These are phyloP conservation scores for Scatophagus argus DNA, from an alignment of 2,113 vertebrate species.

Conservation along the genomic window DNA sequence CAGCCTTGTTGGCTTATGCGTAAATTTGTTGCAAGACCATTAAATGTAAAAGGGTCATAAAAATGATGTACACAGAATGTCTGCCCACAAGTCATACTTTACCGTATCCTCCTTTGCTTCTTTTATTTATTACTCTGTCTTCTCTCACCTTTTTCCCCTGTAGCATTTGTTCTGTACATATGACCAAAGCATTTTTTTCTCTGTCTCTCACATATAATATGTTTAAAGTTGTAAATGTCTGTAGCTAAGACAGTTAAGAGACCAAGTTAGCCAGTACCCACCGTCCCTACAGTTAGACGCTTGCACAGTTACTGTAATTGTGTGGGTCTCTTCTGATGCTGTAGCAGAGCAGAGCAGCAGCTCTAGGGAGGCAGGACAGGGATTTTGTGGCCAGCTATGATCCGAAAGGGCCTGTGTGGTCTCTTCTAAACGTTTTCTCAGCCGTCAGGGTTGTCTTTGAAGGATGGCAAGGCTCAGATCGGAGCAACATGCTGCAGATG, in stretches of 20 bases:
- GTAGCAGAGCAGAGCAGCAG: background rate
- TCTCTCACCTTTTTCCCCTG: background rate
- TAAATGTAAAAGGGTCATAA: slow-evolving; percentile 33
- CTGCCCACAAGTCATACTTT: slow-evolving; percentile 12
- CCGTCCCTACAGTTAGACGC: background rate
- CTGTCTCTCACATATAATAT: background rate
- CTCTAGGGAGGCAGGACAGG: background rate
- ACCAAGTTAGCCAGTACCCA: slow-evolving; percentile 11
- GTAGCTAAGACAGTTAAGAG: slow-evolving; percentile 14
- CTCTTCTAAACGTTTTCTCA: slow-evolving; percentile 64
- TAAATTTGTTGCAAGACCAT: slow-evolving; percentile 12
- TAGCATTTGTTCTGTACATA: background rate
- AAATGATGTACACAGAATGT: slow-evolving; percentile 27
- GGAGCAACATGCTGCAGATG: slow-evolving; percentile 46
- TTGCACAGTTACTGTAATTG: slow-evolving; percentile 28
- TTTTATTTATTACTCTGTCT: slow-evolving; percentile 1
- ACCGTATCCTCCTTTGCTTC: background rate
- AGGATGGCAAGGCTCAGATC: slow-evolving; percentile 43
- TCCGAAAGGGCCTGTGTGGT: slow-evolving; percentile 46
- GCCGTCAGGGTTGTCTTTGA: slow-evolving; percentile 43
- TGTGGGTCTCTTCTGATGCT: slow-evolving; percentile 18
- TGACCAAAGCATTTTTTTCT: background rate
- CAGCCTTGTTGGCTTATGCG: background rate
- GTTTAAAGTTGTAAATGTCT: slow-evolving; percentile 30
- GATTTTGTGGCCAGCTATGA: slow-evolving; percentile 34